Evolutionary conservation across 2,888 invertebrate species (phyloP).

Genomic region (Schizotus pectinicornis): DNA sequence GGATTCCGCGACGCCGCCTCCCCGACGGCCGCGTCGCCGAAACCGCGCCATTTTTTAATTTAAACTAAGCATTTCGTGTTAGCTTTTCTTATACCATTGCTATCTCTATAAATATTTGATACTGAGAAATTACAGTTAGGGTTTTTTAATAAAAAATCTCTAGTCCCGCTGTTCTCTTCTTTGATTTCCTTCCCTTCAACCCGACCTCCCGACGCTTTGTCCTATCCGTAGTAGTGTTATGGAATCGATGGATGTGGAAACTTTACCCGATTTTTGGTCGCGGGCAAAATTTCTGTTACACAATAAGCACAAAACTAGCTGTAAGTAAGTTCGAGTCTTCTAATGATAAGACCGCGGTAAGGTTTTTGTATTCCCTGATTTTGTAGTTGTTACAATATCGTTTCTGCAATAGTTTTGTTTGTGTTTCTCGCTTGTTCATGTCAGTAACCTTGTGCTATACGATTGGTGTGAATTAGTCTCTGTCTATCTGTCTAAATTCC

Average conservation of each 20-base stretch:
- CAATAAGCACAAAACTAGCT: constrained; percentile 41
- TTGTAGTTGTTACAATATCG: constrained; percentile 27
- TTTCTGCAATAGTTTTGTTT: constrained; percentile 27
- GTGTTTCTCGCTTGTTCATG: constrained; percentile 29
- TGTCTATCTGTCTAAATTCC: constrained; percentile 36
- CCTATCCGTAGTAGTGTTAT: constrained; percentile 21
- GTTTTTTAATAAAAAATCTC: constrained; percentile 66
- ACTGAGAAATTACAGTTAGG: constrained; percentile 66
- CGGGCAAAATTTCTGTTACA: constrained; percentile 1
- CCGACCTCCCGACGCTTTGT: constrained; percentile 28
- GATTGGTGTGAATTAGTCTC: constrained; percentile 50
- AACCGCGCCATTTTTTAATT: constrained; percentile 24
- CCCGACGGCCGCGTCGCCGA: constrained; percentile 16
- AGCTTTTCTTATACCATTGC: constrained; percentile 62
- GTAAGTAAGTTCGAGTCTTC: constrained; percentile 43
- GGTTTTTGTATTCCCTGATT: constrained; percentile 41
- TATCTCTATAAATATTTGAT: constrained; percentile 62
- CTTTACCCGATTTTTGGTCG: constrained; percentile 33
- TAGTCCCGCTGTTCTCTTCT: constrained; percentile 67
- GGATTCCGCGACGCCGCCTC: constrained; percentile 25
- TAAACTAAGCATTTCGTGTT: constrained; percentile 62
- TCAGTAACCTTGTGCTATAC: constrained; percentile 37
- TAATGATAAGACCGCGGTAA: constrained; percentile 37
- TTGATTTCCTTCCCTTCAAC: constrained; percentile 33
- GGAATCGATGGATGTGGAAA: constrained; percentile 38